Percentiles rank a stretch among this genome's conserved stretches.
Conservation (phyloP, 2,797 vertebrate genomes). For the Pangasius macronema region DNA sequence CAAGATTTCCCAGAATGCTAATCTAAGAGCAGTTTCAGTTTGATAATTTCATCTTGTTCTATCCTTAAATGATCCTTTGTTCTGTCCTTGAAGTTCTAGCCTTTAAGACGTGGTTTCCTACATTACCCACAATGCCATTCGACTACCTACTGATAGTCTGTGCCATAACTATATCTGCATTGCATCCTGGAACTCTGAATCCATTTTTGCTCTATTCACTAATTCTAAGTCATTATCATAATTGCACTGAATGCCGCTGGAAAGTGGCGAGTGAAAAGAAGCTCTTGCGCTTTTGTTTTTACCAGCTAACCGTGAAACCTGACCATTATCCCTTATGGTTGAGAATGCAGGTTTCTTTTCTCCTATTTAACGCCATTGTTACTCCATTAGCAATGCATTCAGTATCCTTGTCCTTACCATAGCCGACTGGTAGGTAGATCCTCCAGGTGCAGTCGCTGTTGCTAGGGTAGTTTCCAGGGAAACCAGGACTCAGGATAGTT, state of each 20-base stretch:
- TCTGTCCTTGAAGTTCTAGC: not conserved
- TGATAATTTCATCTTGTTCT: not conserved
- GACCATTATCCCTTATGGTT: not conserved
- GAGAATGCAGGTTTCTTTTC: not conserved
- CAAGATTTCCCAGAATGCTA: not conserved
- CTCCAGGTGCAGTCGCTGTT: constrained; percentile 98
- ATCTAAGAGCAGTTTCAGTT: not conserved
- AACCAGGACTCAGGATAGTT: constrained; percentile 96
- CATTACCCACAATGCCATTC: not conserved
- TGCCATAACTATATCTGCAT: not conserved
- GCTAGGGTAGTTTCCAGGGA: constrained; percentile 98
- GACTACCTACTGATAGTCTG: not conserved
- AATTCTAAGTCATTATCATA: not conserved
- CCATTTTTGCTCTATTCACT: not conserved
- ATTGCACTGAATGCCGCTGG: not conserved
- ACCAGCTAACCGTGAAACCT: not conserved
- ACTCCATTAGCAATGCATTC: not conserved
- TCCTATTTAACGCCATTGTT: not conserved
- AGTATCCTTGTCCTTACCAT: constrained; percentile 79
- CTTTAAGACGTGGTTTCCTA: not conserved
- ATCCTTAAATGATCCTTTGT: not conserved
- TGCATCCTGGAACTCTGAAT: not conserved
- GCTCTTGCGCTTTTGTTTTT: not conserved
- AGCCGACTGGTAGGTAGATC: constrained; percentile 91
- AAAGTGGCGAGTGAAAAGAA: not conserved